Percentiles rank a stretch among this genome's conserved stretches.
Evolutionary conservation across 30 jellyfish, hydroid and myxozoan genomes (phyloP).

Genomic region (Clytia hemisphaerica): DNA sequence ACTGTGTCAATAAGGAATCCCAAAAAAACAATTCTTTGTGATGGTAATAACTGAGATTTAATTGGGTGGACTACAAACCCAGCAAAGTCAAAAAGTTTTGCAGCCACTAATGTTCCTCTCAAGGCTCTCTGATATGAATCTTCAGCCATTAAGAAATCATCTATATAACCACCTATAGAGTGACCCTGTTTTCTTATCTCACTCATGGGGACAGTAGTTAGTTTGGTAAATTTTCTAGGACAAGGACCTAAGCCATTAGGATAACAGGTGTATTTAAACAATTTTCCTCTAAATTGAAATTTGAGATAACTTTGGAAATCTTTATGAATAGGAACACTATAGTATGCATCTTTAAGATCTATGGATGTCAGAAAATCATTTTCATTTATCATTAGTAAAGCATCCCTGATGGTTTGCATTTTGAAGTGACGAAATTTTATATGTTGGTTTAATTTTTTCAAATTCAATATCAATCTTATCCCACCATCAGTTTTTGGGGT

Average conservation of each 20-base stretch:
- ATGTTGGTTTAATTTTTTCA: slow-evolving; percentile 12
- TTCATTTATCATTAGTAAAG: slow-evolving; percentile 15
- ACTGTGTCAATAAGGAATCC: slow-evolving; percentile 29
- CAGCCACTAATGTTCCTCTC: slow-evolving; percentile 4
- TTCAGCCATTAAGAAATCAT: slow-evolving; percentile 35
- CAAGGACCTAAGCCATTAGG: slow-evolving; percentile 32
- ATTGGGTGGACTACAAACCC: slow-evolving; percentile 43
- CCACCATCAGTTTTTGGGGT: slow-evolving; percentile 20
- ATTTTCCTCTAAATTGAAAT: no score
- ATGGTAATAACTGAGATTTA: slow-evolving; percentile 31
- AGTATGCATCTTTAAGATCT: no score
- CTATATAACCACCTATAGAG: slow-evolving; percentile 13
- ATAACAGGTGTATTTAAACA: slow-evolving; percentile 14
- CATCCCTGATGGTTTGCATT: slow-evolving; percentile 26
- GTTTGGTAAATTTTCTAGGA: no score
- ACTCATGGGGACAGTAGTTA: slow-evolving; percentile 20
- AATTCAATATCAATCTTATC: slow-evolving; percentile 23
- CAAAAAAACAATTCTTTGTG: slow-evolving; percentile 18
- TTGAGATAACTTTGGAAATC: no score
- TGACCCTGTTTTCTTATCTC: slow-evolving; percentile 11
- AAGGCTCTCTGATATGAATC: slow-evolving; percentile 16
- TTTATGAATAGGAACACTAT: no score
- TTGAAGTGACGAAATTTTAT: slow-evolving; percentile 41
- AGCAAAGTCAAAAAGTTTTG: not conserved
- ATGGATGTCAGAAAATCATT: no score